A percentile compares a stretch with the other conserved stretches of the same genome.
These are phyloP conservation scores for Petrolisthes cinctipes DNA, from an alignment of 2,888 invertebrate species.

Conservation along the genomic window DNA sequence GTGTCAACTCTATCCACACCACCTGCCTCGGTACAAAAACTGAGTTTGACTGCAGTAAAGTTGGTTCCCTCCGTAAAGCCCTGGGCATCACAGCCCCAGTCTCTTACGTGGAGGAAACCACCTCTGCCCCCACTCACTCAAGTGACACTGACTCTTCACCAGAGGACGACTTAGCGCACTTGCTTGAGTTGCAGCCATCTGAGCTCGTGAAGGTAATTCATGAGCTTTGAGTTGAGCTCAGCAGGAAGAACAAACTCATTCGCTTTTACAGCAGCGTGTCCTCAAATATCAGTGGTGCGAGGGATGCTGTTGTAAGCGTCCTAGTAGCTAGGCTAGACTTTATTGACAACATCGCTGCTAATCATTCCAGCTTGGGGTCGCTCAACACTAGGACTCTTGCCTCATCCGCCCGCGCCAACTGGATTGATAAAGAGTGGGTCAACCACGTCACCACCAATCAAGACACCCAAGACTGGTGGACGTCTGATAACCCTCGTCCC, in stretches of 20 bases:
- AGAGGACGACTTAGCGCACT: too few relatives aligned
- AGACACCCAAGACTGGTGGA: constrained; percentile 2
- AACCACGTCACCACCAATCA: neutral
- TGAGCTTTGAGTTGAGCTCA: too few relatives aligned
- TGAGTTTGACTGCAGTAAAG: neutral
- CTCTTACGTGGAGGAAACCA: neutral
- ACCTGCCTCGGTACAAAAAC: too few relatives aligned
- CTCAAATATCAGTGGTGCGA: neutral
- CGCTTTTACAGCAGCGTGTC: neutral
- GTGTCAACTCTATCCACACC: neutral
- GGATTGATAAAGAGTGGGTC: neutral
- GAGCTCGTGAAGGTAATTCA: too few relatives aligned
- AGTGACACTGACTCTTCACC: neutral
- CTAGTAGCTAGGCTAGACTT: too few relatives aligned
- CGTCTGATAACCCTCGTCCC: neutral
- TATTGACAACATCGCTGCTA: neutral
- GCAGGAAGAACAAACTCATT: neutral
- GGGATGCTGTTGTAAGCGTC: constrained; percentile 2
- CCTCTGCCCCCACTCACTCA: neutral
- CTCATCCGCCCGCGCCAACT: neutral
- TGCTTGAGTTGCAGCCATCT: too few relatives aligned
- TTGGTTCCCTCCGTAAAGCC: neutral
- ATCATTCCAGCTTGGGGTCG: too few relatives aligned
- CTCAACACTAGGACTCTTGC: too few relatives aligned
- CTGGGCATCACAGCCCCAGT: neutral